phyloP scores from a whole-genome alignment of 2,113 vertebrate species.

The Pterocles gutturalis region DNA sequence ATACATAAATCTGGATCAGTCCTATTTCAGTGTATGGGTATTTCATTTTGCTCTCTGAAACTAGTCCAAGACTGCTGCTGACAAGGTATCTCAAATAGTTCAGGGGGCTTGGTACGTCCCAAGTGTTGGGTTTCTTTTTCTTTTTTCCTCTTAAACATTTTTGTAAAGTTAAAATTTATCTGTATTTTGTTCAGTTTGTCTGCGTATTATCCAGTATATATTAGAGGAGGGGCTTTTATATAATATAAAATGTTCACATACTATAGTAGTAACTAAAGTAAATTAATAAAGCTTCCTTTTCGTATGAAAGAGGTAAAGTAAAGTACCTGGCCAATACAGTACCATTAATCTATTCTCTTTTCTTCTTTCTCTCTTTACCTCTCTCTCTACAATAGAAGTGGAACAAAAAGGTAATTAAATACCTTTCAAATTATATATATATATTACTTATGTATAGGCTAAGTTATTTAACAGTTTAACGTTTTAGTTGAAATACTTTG shows the following conservation, averaged over 20 bases:
- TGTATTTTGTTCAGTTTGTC: constrained; percentile 47
- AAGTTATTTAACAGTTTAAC: constrained; percentile 80
- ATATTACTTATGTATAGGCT: constrained; percentile 80
- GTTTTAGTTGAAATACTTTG: constrained; percentile 79
- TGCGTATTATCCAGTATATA: constrained; percentile 30
- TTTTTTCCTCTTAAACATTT: constrained; percentile 9
- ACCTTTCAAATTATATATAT: constrained; percentile 86
- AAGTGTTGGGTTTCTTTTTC: not conserved
- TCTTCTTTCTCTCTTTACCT: constrained; percentile 87
- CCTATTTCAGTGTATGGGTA: constrained; percentile 5
- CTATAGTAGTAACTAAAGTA: constrained; percentile 55
- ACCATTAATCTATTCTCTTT: constrained; percentile 93
- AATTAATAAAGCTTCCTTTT: constrained; percentile 76
- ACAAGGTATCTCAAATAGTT: not conserved
- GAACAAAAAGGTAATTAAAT: constrained; percentile 99
- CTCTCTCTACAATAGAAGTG: constrained; percentile 97
- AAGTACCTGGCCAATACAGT: constrained; percentile 82
- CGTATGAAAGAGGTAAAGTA: constrained; percentile 80
- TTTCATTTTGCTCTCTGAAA: constrained; percentile 14
- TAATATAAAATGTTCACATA: constrained; percentile 14
- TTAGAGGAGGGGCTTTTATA: constrained; percentile 25
- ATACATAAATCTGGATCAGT: not conserved
- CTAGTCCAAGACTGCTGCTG: constrained; percentile 10
- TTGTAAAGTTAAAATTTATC: constrained; percentile 18
- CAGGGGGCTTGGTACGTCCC: not conserved